These are phyloP conservation scores for Pantelozetes paolii DNA, from an alignment of 2,888 invertebrate genomes.

Conservation along the genomic window DNA sequence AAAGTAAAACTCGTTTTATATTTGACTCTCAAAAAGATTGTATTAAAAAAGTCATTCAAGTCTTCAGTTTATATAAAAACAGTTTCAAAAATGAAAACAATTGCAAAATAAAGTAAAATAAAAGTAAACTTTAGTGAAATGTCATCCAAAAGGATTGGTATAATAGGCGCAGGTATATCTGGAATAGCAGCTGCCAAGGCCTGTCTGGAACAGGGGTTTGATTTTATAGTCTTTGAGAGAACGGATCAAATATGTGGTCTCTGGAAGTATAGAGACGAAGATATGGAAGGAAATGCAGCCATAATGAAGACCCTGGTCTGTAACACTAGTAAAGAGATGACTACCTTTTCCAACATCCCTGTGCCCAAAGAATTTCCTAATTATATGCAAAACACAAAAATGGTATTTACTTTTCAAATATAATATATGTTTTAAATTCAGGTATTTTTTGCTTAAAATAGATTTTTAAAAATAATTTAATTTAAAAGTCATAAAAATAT, in stretches of 20 bases:
- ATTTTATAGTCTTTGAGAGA: constrained; percentile 52
- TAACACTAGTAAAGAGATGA: constrained; percentile 54
- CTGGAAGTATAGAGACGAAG: constrained; percentile 50
- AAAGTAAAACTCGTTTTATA: too few relatives aligned
- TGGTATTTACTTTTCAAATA: too few relatives aligned
- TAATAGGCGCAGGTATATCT: constrained; percentile 54
- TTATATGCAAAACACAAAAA: constrained; percentile 52
- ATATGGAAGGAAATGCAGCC: constrained; percentile 49
- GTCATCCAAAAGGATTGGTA: constrained; percentile 41
- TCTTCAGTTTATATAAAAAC: too few relatives aligned
- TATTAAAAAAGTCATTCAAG: too few relatives aligned
- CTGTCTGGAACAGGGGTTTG: constrained; percentile 52
- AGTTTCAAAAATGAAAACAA: too few relatives aligned
- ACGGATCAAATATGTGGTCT: constrained; percentile 52
- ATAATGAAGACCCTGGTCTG: constrained; percentile 53
- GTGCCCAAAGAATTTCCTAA: constrained; percentile 51
- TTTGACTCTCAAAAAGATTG: too few relatives aligned
- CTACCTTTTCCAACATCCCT: constrained; percentile 53
- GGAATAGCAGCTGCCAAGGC: constrained; percentile 53
- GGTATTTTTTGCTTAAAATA: too few relatives aligned
- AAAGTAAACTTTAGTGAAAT: too few relatives aligned
- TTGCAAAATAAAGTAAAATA: too few relatives aligned
- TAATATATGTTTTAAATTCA: too few relatives aligned
- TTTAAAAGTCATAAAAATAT: too few relatives aligned
- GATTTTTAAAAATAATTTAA: too few relatives aligned